Evolutionary conservation across 1,140 invertebrate species (phyloP).

Genomic region (Microplitis mediator): DNA sequence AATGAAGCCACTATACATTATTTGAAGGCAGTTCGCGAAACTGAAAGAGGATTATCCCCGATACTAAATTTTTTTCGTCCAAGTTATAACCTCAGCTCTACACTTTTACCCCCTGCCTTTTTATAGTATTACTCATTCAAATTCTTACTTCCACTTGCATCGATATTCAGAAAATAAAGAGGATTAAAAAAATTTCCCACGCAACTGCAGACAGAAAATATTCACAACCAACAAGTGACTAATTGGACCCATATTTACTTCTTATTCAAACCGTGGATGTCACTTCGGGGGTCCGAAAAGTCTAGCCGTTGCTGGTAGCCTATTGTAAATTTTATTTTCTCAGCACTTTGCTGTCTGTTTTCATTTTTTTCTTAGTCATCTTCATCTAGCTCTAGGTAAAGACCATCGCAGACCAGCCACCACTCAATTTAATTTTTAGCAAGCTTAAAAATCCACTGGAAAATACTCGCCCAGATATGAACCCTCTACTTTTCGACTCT

Average conservation of each 20-base stretch:
- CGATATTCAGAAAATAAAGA: too few species aligned
- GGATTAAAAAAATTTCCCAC: constrained; percentile 15
- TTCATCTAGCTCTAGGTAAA: background rate
- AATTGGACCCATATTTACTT: constrained; percentile 46
- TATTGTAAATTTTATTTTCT: constrained; percentile 27
- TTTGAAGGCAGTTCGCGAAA: constrained; percentile 7
- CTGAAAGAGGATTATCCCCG: constrained; percentile 51
- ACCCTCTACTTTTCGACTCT: too few species aligned
- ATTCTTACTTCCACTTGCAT: too few species aligned
- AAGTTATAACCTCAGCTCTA: background rate
- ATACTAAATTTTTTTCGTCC: constrained; percentile 35
- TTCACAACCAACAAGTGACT: constrained; percentile 42
- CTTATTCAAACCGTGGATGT: constrained; percentile 26
- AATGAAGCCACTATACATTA: constrained; percentile 49
- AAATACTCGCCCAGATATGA: too few species aligned
- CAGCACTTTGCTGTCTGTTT: too few species aligned
- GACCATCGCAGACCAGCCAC: too few species aligned
- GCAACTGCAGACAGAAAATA: constrained; percentile 28
- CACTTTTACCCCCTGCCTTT: too few species aligned
- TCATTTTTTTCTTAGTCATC: background rate
- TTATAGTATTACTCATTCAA: too few species aligned
- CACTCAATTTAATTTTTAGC: too few species aligned
- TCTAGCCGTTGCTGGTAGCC: constrained; percentile 32
- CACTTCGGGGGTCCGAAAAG: constrained; percentile 15
- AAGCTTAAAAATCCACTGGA: too few species aligned